Percentiles rank a stretch among this genome's conserved stretches.
Evolutionary conservation across 2,797 vertebrate species (phyloP).

Genomic region (Clarias laeviceps): DNA sequence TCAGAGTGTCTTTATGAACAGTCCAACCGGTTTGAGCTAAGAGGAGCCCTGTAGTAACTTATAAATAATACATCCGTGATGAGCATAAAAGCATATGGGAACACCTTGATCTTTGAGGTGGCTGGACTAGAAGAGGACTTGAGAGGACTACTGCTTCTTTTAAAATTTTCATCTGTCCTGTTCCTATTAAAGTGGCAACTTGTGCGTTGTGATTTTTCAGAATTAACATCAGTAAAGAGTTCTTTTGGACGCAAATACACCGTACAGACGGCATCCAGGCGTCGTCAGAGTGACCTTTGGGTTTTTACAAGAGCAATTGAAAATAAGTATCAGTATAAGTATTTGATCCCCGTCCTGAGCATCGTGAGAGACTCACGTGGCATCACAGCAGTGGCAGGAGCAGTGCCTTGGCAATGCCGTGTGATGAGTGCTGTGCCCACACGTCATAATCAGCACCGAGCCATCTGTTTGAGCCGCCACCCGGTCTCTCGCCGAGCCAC

Average conservation of each 20-base stretch:
- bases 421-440: slow-evolving; percentile 1
- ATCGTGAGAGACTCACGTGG: slow-evolving; percentile 13
- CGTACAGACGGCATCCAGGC: neutral
- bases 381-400: neutral
- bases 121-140: neutral
- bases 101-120: neutral
- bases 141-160: neutral
- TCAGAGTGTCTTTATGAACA: too few relatives aligned
- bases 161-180: neutral
- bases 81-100: neutral
- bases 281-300: neutral
- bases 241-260: neutral
- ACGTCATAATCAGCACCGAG: neutral
- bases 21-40: too few relatives aligned
- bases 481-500: neutral
- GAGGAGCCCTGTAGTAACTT: neutral
- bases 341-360: neutral
- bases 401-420: neutral
- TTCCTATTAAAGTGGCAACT: neutral
- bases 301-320: slow-evolving; percentile 37
- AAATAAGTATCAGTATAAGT: neutral
- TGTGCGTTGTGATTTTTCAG: neutral
- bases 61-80: neutral
- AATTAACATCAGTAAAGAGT: neutral
- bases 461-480: neutral